These are phyloP conservation scores for Strigops habroptila DNA, from an alignment of 2,113 vertebrate genomes.

Conservation along the genomic window DNA sequence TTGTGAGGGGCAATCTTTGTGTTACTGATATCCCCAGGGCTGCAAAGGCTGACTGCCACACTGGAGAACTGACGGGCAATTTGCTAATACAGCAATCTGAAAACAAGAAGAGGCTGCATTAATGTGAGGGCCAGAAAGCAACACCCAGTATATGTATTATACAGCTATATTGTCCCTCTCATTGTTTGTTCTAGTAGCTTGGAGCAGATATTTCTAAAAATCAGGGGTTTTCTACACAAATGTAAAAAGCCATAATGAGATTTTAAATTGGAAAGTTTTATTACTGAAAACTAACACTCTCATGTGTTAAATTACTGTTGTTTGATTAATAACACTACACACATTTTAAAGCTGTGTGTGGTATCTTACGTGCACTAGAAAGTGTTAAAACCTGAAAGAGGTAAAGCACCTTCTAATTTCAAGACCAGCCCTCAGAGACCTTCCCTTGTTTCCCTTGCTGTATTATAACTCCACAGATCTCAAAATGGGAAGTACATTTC, in stretches of 20 bases:
- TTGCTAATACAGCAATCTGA: slow-evolving; percentile 32
- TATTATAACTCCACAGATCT: background rate
- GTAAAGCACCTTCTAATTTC: background rate
- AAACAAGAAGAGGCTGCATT: background rate
- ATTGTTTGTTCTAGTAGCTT: background rate
- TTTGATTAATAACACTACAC: background rate
- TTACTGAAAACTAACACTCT: background rate
- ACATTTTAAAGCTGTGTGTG: background rate
- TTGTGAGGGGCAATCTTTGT: slow-evolving; percentile 74
- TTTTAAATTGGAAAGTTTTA: background rate
- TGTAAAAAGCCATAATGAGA: background rate
- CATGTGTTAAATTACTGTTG: fast-evolving
- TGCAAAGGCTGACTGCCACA: slow-evolving; percentile 62
- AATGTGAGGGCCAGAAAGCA: background rate
- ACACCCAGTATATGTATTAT: background rate
- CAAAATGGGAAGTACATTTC: background rate
- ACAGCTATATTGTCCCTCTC: background rate
- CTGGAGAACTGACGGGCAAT: slow-evolving; percentile 15
- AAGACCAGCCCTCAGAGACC: background rate
- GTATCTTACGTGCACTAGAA: background rate
- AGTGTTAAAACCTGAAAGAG: background rate
- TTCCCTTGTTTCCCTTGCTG: background rate
- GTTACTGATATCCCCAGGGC: slow-evolving; percentile 82
- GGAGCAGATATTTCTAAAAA: background rate
- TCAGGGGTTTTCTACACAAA: fast-evolving